A percentile compares a stretch with the other conserved stretches of the same genome.
phyloP scores from a whole-genome alignment of 2,888 invertebrate genomes.

The Bugula neritina region DNA sequence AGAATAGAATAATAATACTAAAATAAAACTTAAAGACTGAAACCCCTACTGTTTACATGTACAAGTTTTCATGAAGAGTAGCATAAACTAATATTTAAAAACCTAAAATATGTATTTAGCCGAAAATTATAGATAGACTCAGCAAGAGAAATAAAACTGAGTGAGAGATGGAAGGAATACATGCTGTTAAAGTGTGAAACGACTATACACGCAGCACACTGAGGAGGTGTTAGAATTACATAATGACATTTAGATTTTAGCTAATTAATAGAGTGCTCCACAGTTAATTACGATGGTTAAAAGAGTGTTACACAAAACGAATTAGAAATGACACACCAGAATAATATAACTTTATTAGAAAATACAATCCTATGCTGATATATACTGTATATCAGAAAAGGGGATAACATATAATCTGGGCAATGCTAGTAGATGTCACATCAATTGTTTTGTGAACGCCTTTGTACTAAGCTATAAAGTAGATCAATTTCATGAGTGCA shows the following conservation, averaged over 20 bases:
- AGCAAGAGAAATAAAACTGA: too few species aligned
- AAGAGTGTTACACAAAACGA: not conserved
- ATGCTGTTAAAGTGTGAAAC: too few species aligned
- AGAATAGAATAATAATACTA: too few species aligned
- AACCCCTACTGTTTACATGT: too few species aligned
- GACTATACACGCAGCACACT: too few species aligned
- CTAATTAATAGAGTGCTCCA: not conserved
- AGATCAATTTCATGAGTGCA: constrained; percentile 19
- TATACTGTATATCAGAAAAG: not conserved
- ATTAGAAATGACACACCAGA: not conserved
- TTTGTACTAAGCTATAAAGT: constrained; percentile 20
- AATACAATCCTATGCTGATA: too few species aligned
- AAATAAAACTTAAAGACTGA: too few species aligned
- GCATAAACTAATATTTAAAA: too few species aligned
- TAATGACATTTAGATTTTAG: not conserved
- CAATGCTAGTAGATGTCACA: not conserved
- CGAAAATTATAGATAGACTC: too few species aligned
- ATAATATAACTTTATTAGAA: not conserved
- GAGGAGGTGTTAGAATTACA: not conserved
- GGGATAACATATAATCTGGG: not conserved
- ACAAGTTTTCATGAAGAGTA: too few species aligned
- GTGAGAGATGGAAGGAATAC: too few species aligned
- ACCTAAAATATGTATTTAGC: too few species aligned
- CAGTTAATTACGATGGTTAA: not conserved
- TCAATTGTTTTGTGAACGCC: constrained; percentile 25